Percentiles rank a stretch among this genome's conserved stretches.
phyloP scores from a whole-genome alignment of 2,888 invertebrate species.

The Antheraea yamamai region DNA sequence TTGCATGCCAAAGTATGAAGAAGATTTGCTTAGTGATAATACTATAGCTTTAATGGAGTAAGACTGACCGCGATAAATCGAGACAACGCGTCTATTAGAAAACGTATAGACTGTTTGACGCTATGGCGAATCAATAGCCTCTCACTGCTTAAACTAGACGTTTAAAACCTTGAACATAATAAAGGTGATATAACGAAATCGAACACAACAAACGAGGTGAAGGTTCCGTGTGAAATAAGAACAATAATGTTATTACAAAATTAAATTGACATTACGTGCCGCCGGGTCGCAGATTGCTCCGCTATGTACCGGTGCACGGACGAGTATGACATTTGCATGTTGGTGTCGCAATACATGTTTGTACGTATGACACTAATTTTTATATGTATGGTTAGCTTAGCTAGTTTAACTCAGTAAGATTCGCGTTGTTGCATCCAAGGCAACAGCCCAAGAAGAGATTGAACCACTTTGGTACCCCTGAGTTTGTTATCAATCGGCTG shows the following conservation, averaged over 20 bases:
- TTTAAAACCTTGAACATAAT: constrained; percentile 4
- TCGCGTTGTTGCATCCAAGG: too few relatives aligned
- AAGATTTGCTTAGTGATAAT: too few relatives aligned
- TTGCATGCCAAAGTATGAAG: too few relatives aligned
- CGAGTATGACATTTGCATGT: constrained; percentile 1
- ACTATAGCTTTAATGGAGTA: background rate
- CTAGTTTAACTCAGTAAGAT: too few relatives aligned
- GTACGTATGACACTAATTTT: background rate
- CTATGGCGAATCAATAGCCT: background rate
- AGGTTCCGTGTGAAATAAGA: constrained; percentile 5
- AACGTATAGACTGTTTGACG: background rate
- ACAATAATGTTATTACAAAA: constrained; percentile 11
- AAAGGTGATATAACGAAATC: constrained; percentile 13
- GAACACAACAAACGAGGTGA: constrained; percentile 11
- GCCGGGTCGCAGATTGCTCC: constrained; percentile 1
- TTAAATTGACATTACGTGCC: constrained; percentile 6
- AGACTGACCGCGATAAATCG: background rate
- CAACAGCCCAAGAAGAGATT: too few relatives aligned
- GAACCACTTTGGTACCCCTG: too few relatives aligned
- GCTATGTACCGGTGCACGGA: background rate
- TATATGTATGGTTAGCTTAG: too few relatives aligned
- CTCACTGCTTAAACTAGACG: background rate
- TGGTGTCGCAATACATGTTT: background rate
- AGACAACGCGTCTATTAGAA: background rate
- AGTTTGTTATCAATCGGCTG: too few relatives aligned